A percentile compares a stretch with the other conserved stretches of the same genome.
Evolutionary conservation across 2,888 invertebrate species (phyloP).

Genomic region (Callyntrura guangdongensis): DNA sequence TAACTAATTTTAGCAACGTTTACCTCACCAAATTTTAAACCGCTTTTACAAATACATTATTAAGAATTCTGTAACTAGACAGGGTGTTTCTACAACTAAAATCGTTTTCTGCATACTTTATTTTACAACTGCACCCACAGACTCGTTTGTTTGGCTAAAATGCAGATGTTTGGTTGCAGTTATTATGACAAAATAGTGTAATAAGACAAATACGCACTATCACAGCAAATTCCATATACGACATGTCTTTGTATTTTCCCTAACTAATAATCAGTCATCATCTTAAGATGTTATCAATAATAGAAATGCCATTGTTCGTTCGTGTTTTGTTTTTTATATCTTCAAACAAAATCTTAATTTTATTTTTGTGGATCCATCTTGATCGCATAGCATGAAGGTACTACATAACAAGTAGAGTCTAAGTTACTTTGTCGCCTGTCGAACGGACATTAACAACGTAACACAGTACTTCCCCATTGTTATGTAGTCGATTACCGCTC

Average conservation of each 20-base stretch:
- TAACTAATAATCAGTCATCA: slow-evolving; percentile 37
- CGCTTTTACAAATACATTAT: no score
- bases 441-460: background rate
- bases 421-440: background rate
- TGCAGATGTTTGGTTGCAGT: background rate
- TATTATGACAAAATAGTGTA: no score
- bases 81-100: no score
- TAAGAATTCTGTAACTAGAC: no score
- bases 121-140: background rate
- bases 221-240: background rate
- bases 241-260: slow-evolving; percentile 3
- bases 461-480: background rate
- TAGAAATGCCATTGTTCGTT: slow-evolving; percentile 64
- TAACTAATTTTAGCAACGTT: no score
- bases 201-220: no score
- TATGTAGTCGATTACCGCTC: background rate
- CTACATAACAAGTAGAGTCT: background rate
- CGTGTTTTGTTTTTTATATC: slow-evolving; percentile 53
- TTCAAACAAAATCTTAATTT: slow-evolving; percentile 45
- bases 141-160: background rate
- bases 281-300: slow-evolving; percentile 66
- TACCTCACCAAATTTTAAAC: no score
- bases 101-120: no score
- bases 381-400: background rate
- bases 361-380: slow-evolving; percentile 24